phyloP scores from a whole-genome alignment of 2,113 vertebrate species.

The Motacilla alba region DNA sequence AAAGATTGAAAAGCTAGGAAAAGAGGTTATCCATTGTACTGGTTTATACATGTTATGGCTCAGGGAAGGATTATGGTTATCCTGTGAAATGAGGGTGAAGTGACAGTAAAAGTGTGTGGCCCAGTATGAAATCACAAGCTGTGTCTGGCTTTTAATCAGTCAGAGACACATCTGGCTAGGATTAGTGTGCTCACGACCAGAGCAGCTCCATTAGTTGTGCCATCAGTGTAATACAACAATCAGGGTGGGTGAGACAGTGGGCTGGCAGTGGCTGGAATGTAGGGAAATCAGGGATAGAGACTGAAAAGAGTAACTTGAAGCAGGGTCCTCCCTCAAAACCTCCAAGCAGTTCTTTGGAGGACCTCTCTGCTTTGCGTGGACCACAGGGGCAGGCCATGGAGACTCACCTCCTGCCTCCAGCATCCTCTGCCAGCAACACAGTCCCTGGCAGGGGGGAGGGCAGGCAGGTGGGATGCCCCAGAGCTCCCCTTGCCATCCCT shows the following conservation, averaged over 20 bases:
- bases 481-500: background rate
- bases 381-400: background rate
- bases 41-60: background rate
- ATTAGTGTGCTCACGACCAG: background rate
- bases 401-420: background rate
- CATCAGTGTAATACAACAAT: no score
- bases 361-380: background rate
- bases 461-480: background rate
- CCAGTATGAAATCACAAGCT: background rate
- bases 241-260: background rate
- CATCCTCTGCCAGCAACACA: background rate
- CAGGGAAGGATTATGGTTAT: background rate
- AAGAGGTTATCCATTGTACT: background rate
- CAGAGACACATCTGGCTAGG: background rate
- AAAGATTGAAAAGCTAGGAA: background rate
- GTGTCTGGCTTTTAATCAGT: background rate
- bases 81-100: background rate
- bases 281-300: background rate
- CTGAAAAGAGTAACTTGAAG: background rate
- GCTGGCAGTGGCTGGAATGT: background rate
- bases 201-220: background rate
- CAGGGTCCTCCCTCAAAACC: accelerated
- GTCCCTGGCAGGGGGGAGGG: background rate
- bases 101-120: background rate
- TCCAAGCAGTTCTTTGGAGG: background rate